Percentiles rank a stretch among this genome's conserved stretches.
phyloP scores from a whole-genome alignment of 2,113 vertebrate genomes.

The Coptodon bakossiorum region DNA sequence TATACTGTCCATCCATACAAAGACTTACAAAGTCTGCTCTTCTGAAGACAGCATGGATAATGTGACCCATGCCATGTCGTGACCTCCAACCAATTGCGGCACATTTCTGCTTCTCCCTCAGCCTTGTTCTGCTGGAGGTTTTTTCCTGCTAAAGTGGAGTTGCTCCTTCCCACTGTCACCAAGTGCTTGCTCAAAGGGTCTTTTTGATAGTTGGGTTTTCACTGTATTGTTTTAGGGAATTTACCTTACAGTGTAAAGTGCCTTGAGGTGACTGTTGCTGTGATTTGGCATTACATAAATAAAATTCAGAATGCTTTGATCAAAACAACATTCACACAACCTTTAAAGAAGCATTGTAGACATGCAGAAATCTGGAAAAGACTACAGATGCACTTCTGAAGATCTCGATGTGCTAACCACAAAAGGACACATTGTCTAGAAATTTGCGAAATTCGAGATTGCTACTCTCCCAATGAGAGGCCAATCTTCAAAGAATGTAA shows the following conservation, averaged over 20 bases:
- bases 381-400: not conserved
- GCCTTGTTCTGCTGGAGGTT: not conserved
- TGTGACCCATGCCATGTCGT: not conserved
- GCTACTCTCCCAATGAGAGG: not conserved
- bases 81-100: not conserved
- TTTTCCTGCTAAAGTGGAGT: not conserved
- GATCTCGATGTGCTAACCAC: not conserved
- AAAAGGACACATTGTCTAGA: not conserved
- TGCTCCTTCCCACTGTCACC: not conserved
- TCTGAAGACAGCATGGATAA: not conserved
- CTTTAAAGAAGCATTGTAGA: not conserved
- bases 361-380: not conserved
- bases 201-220: not conserved
- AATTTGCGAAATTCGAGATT: accelerated
- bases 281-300: not conserved
- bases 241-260: not conserved
- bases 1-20: not conserved
- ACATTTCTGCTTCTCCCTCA: not conserved
- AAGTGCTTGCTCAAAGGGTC: not conserved
- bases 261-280: not conserved
- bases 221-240: not conserved
- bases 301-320: not conserved
- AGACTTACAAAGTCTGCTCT: not conserved
- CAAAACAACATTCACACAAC: not conserved
- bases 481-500: not conserved